Base-by-base conservation (phyloP, 2,888 invertebrate species). In the Ischnura elegans region DNA sequence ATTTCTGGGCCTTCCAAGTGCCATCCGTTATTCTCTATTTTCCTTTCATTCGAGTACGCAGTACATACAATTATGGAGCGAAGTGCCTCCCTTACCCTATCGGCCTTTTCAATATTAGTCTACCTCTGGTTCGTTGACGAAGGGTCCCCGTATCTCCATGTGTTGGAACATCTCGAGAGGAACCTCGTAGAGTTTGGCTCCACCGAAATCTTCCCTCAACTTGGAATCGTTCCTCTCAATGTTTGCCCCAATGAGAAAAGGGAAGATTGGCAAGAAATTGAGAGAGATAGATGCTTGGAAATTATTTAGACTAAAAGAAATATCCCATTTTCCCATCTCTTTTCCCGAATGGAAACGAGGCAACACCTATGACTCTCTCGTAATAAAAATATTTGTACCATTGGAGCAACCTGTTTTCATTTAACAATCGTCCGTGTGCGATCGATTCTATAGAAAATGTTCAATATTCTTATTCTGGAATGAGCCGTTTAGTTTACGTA, bases 151-250 rank as follows among this genome's bases (percentile, higher is more conserved):
- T 84, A 36, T 85, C 85, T 42, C 42, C 43, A 13, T n/a, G 25
- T 21, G 25, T 21, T 61, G 61, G 76, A 76, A n/a, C 36, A 76
- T 76, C 76, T 61, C n/a, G 61, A 61, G 43, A 61, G 61, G 90
- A 66, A n/a, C 42, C 61, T n/a, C 16, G 61, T 76, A 0, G 13
- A 76, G 76, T 36, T 29, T 8, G 25, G 16, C 43, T 45, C 25
- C 25, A 43, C 51, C 51, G 19, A 21, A 90, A 61, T 61, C 90
- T 90, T 66, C 5, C 43, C 61, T 45, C 43, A 90, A 90, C 61
- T 90, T 90, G 90, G 43, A 90, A 61, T 61, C 61, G 90, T 42
- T 42, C 61, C 90, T 90, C 66, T 90, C 90, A 61, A 90, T 90
- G 90, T 90, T 90, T 90, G 90, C 61, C n/a, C n/a, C n/a, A 43